Percentiles rank a stretch among this genome's conserved stretches.
Conservation (phyloP, 2,888 invertebrate genomes). For the Iphiclides podalirius region DNA sequence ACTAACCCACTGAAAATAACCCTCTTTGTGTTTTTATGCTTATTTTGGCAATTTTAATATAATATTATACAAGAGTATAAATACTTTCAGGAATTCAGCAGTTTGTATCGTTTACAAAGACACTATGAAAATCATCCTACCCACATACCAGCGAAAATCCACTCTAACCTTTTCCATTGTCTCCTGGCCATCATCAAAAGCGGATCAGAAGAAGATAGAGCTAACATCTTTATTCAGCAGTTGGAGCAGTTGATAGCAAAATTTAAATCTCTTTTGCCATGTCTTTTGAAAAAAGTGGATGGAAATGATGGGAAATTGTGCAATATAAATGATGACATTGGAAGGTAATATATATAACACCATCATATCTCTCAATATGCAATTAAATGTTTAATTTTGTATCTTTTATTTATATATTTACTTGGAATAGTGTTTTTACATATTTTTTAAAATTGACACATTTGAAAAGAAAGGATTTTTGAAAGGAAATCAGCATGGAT, state of each 20-base stretch:
- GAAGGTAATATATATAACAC: too few species aligned
- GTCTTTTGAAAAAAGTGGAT: conserved; percentile 50
- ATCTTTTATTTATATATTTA: too few species aligned
- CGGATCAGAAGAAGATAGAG: conserved; percentile 50
- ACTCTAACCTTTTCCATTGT: conserved; percentile 66
- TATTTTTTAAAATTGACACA: too few species aligned
- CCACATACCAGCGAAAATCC: conserved; percentile 59
- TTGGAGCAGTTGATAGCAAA: conserved; percentile 60
- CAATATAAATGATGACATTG: conserved; percentile 61
- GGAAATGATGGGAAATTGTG: conserved; percentile 45
- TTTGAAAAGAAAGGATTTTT: too few species aligned
- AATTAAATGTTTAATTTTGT: too few species aligned
- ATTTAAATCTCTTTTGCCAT: conserved; percentile 57
- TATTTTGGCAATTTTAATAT: too few species aligned
- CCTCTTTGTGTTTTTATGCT: too few species aligned
- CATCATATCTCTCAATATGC: too few species aligned
- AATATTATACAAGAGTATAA: too few species aligned
- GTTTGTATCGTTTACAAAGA: conserved; percentile 61
- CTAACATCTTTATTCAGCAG: conserved; percentile 63
- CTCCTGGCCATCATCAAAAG: conserved; percentile 59
- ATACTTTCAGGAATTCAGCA: conserved; percentile 57
- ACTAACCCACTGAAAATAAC: too few species aligned
- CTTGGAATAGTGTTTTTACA: too few species aligned
- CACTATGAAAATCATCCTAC: conserved; percentile 66
- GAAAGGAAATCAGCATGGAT: too few species aligned